A percentile compares a stretch with the other conserved stretches of the same genome.
Evolutionary conservation across 2,113 vertebrate species (phyloP).

Genomic region (Coptodon bakossiorum): DNA sequence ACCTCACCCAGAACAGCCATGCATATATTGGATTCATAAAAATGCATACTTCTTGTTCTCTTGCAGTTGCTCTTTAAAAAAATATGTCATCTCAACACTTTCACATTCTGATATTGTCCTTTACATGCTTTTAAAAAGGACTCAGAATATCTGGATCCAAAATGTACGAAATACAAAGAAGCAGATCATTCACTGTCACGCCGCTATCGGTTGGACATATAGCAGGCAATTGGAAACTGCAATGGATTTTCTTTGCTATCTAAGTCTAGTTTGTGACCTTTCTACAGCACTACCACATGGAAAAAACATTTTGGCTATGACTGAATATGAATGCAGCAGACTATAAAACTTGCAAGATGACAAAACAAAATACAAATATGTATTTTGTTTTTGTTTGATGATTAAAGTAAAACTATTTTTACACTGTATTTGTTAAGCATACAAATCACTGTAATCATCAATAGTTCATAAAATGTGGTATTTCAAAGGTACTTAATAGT

Average conservation of each 20-base stretch:
- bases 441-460: neutral
- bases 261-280: neutral
- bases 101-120: neutral
- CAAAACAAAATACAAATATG: neutral
- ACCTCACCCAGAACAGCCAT: neutral
- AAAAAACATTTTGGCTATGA: neutral
- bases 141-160: neutral
- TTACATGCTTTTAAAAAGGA: neutral
- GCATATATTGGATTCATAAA: neutral
- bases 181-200: neutral
- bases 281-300: neutral
- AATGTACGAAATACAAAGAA: neutral
- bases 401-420: neutral
- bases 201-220: neutral
- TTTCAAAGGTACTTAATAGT: neutral
- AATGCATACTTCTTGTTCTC: neutral
- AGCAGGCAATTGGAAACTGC: neutral
- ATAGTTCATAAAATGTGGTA: neutral
- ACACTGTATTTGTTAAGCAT: neutral
- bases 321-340: neutral
- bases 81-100: neutral
- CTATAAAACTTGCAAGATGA: neutral
- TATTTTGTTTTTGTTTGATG: neutral
- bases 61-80: neutral
- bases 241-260: slow-evolving; percentile 25